Conservation (phyloP, 2,113 vertebrate genomes). For the Semicossyphus pulcher region DNA sequence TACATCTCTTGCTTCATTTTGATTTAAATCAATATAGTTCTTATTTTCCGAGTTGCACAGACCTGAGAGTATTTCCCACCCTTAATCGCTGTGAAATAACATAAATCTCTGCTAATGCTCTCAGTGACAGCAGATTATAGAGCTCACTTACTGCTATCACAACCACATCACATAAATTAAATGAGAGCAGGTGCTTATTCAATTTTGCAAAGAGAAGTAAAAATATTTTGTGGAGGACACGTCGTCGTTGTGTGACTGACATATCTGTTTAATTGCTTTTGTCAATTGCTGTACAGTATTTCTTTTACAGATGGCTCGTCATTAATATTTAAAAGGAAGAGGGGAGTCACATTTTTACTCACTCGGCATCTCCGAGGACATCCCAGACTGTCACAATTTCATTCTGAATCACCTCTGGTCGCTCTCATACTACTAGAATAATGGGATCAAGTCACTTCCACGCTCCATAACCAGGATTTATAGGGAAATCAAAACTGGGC, state of each 20-base stretch:
- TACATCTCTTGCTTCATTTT: slow-evolving; percentile 21
- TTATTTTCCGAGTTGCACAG: slow-evolving; percentile 63
- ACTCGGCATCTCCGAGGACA: slow-evolving; percentile 55
- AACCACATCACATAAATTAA: slow-evolving; percentile 43
- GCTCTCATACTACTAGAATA: slow-evolving; percentile 75
- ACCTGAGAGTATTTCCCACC: slow-evolving; percentile 50
- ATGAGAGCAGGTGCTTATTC: slow-evolving; percentile 39
- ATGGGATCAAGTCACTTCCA: slow-evolving; percentile 81
- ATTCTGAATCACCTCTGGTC: slow-evolving; percentile 77
- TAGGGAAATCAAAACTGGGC: slow-evolving; percentile 80
- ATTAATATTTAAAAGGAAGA: slow-evolving; percentile 74
- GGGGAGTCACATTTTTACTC: slow-evolving; percentile 60
- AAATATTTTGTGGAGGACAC: slow-evolving; percentile 21
- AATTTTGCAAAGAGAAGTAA: slow-evolving; percentile 43
- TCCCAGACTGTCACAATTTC: slow-evolving; percentile 68
- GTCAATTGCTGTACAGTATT: slow-evolving; percentile 8
- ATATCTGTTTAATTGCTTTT: slow-evolving; percentile 43
- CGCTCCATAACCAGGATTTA: slow-evolving; percentile 82
- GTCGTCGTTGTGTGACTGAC: slow-evolving; percentile 18
- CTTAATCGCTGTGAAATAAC: slow-evolving; percentile 56
- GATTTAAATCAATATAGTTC: slow-evolving; percentile 67
- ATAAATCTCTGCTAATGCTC: slow-evolving; percentile 58
- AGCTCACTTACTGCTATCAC: slow-evolving; percentile 35
- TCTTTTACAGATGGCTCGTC: slow-evolving; percentile 54
- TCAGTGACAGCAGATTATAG: slow-evolving; percentile 65